phyloP scores from a whole-genome alignment of 2,888 invertebrate genomes.

The Oligia latruncula region DNA sequence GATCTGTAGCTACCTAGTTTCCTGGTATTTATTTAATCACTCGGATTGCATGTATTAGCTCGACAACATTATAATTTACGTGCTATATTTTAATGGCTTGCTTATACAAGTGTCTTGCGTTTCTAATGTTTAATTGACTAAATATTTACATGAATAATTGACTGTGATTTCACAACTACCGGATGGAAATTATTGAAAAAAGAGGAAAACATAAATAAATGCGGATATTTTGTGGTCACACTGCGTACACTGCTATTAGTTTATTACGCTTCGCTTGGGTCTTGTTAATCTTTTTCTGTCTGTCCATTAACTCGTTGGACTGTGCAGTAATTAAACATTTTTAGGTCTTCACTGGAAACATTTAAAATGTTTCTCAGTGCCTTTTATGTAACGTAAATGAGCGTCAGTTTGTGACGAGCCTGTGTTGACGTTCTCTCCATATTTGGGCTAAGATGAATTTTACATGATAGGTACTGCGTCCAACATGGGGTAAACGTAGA shows the following conservation, averaged over 20 bases:
- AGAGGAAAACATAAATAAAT: constrained; percentile 17
- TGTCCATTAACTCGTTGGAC: constrained; percentile 16
- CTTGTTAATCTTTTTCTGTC: constrained; percentile 13
- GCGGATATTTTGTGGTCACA: constrained; percentile 20
- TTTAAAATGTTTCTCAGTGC: constrained; percentile 45
- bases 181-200: constrained; percentile 28
- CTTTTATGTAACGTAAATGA: constrained; percentile 34
- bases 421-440: constrained; percentile 30
- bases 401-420: constrained; percentile 16
- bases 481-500: neutral
- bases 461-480: neutral
- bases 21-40: constrained; percentile 49
- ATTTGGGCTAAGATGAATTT: constrained; percentile 28
- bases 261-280: constrained; percentile 23
- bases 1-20: constrained; percentile 16
- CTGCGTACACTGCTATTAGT: constrained; percentile 22
- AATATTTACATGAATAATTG: constrained; percentile 34
- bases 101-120: constrained; percentile 31
- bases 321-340: constrained; percentile 41
- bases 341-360: constrained; percentile 40
- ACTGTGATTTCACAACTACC: constrained; percentile 32
- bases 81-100: constrained; percentile 50
- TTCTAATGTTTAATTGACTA: constrained; percentile 40
- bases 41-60: constrained; percentile 32
- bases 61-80: constrained; percentile 49